A percentile compares a stretch with the other conserved stretches of the same genome.
Evolutionary conservation across 2,888 invertebrate genomes (phyloP).

Genomic region (Aplocera efformata): DNA sequence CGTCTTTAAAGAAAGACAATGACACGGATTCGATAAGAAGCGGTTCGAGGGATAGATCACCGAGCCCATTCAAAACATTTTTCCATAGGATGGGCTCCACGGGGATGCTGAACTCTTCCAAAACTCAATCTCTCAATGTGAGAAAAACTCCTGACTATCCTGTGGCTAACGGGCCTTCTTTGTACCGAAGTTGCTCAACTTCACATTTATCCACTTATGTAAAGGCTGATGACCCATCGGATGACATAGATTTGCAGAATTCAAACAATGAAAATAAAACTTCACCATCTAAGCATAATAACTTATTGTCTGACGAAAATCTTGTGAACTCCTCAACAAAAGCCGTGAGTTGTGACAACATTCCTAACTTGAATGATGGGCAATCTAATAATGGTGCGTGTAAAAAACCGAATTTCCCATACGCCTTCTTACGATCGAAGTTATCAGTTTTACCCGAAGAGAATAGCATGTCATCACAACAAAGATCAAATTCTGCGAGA

Average conservation of each 20-base stretch:
- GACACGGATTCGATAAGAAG: slow-evolving; percentile 73
- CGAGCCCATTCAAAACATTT: slow-evolving; percentile 85
- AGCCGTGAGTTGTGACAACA: slow-evolving; percentile 87
- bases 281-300: slow-evolving; percentile 58
- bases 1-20: slow-evolving; percentile 65
- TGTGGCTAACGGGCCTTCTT: slow-evolving; percentile 66
- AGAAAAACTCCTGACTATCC: slow-evolving; percentile 61
- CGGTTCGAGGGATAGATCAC: slow-evolving; percentile 77
- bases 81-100: slow-evolving; percentile 89
- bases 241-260: slow-evolving; percentile 85
- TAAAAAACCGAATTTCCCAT: slow-evolving; percentile 86
- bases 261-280: slow-evolving; percentile 58
- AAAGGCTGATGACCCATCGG: slow-evolving; percentile 90
- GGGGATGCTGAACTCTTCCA: slow-evolving; percentile 84
- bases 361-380: slow-evolving; percentile 79
- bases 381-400: slow-evolving; percentile 67
- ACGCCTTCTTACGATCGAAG: slow-evolving; percentile 88
- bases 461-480: slow-evolving; percentile 78
- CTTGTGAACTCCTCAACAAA: slow-evolving; percentile 77
- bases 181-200: slow-evolving; percentile 89
- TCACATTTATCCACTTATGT: slow-evolving; percentile 88
- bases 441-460: slow-evolving; percentile 89
- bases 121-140: slow-evolving; percentile 66
- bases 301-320: slow-evolving; percentile 54
- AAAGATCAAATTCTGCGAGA: slow-evolving; percentile 68